phyloP scores from a whole-genome alignment of 37 sponge, comb jelly and placozoan species.

The Diacarnus erythraeanus region DNA sequence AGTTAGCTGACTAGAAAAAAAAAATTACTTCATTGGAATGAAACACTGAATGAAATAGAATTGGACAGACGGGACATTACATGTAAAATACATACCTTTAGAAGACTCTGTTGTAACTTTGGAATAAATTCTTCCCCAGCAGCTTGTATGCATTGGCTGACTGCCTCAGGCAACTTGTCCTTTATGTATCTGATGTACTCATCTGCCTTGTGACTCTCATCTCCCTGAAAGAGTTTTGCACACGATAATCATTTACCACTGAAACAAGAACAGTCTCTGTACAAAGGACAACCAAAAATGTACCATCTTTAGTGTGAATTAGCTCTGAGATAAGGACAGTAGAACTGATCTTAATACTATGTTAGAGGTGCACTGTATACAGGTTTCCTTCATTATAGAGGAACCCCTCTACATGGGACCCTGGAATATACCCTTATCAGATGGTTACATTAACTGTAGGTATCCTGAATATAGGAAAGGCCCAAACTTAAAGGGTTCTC shows the following conservation, averaged over 20 bases:
- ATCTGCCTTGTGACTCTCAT: constrained; percentile 95
- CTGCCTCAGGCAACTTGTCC: constrained; percentile 77
- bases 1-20: constrained; percentile 56
- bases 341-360: not conserved
- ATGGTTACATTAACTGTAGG: no score
- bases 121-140: constrained; percentile 85
- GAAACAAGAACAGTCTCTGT: no score
- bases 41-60: not conserved
- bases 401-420: no score
- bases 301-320: no score
- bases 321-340: no score
- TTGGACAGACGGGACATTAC: not conserved
- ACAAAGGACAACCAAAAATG: no score
- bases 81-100: constrained; percentile 49
- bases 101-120: constrained; percentile 76
- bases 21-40: not conserved
- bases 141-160: constrained; percentile 92
- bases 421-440: no score
- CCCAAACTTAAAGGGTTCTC: no score
- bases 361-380: not conserved
- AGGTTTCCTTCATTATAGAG: no score
- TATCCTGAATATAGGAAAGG: no score
- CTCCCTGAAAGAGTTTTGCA: constrained; percentile 48
- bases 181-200: constrained; percentile 92
- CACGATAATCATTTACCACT: no score